These are phyloP conservation scores for Melanotaenia pygmaea DNA, from an alignment of 2,797 vertebrate genomes.

Conservation along the genomic window DNA sequence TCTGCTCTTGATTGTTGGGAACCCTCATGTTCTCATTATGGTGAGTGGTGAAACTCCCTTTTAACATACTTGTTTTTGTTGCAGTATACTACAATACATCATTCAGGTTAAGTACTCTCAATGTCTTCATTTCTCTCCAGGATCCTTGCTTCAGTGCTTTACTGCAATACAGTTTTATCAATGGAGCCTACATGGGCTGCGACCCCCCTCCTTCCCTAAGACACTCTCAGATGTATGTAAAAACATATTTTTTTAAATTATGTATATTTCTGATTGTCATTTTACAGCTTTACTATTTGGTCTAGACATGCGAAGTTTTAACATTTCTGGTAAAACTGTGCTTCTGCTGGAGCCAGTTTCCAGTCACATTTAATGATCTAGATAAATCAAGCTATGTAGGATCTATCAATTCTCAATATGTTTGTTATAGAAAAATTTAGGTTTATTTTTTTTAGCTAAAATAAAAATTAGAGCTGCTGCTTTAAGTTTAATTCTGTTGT, in stretches of 20 bases:
- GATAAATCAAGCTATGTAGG: neutral
- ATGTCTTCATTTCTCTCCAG: conserved; percentile 66
- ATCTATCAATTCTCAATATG: neutral
- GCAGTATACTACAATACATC: neutral
- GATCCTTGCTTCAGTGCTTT: conserved; percentile 91
- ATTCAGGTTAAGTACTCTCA: neutral
- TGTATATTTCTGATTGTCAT: neutral
- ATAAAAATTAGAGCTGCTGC: neutral
- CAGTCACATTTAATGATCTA: neutral
- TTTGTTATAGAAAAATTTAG: neutral
- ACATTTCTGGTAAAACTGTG: neutral
- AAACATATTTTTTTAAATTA: neutral
- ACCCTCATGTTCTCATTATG: conserved; percentile 91
- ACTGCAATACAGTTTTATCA: conserved; percentile 88
- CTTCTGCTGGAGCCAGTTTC: neutral
- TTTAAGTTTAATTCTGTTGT: too few relatives aligned
- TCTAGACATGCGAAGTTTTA: neutral
- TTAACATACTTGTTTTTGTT: neutral
- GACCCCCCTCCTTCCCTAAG: conserved; percentile 86
- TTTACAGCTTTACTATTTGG: too few relatives aligned
- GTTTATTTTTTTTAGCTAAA: neutral
- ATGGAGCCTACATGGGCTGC: conserved; percentile 90
- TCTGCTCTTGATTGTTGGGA: conserved; percentile 91
- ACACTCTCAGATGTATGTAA: conserved; percentile 71
- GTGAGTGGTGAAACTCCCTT: conserved; percentile 68